These are phyloP conservation scores for Phasianus colchicus DNA, from an alignment of 2,113 vertebrate genomes.

Conservation along the genomic window DNA sequence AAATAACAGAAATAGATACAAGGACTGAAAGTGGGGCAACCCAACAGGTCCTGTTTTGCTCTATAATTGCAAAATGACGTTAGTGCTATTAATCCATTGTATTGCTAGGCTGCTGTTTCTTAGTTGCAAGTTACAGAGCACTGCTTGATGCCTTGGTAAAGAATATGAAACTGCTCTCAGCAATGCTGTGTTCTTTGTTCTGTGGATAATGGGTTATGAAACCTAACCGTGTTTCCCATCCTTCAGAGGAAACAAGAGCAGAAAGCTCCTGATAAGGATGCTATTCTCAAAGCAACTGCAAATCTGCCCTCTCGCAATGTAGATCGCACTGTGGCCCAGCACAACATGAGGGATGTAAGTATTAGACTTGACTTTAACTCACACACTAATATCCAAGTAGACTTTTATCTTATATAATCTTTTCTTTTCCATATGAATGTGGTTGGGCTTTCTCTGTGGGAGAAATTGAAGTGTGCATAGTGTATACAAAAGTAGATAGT, in stretches of 20 bases:
- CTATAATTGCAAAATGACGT: fast-evolving
- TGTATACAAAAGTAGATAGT: neutral
- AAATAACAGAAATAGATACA: neutral
- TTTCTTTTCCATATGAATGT: neutral
- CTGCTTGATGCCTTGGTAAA: neutral
- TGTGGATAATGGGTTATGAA: neutral
- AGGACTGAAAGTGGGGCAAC: neutral
- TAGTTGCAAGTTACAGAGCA: neutral
- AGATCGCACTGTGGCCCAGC: constrained; percentile 89
- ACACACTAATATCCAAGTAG: fast-evolving
- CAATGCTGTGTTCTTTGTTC: neutral
- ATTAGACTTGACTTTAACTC: neutral
- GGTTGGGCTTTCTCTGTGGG: fast-evolving
- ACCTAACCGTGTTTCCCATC: neutral
- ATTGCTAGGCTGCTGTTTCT: neutral
- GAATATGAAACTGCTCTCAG: neutral
- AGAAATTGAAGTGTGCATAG: neutral
- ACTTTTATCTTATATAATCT: neutral
- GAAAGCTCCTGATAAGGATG: constrained; percentile 96
- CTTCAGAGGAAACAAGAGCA: constrained; percentile 93
- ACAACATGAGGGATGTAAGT: constrained; percentile 94
- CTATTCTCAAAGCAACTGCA: constrained; percentile 92
- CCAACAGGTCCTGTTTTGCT: neutral
- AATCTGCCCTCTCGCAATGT: constrained; percentile 83
- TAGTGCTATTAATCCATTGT: neutral